Evolutionary conservation across 37 sponge, comb jelly and placozoan genomes (phyloP).

Genomic region (Oopsacas minuta): DNA sequence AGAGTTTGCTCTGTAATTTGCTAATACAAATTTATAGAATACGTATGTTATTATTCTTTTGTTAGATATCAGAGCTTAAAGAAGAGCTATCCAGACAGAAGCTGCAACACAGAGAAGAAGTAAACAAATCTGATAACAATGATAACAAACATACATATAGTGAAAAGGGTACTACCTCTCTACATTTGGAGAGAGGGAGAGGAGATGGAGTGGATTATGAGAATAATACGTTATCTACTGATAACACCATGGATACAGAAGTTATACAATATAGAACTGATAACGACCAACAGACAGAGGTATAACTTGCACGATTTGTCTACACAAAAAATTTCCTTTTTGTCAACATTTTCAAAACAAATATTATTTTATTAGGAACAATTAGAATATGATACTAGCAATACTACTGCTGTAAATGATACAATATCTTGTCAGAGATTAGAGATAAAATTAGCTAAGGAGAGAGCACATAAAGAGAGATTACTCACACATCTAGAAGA

Average conservation of each 20-base stretch:
- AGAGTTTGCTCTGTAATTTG: no score
- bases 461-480: constrained; percentile 14
- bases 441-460: neutral
- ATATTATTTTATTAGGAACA: neutral
- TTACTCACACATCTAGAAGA: neutral
- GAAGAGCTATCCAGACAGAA: neutral
- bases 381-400: neutral
- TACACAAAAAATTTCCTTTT: neutral
- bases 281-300: no score
- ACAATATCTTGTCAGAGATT: neutral
- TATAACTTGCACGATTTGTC: neutral
- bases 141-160: no score
- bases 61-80: neutral
- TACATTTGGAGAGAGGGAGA: neutral
- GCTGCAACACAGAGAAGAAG: no score
- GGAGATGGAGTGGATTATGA: constrained; percentile 2
- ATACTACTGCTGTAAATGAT: neutral
- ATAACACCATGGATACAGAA: neutral
- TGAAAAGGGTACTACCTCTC: neutral
- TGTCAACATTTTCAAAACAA: neutral
- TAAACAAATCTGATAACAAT: no score
- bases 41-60: no score
- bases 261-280: no score
- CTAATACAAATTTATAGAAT: no score
- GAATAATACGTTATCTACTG: neutral